Evolutionary conservation across 2,888 invertebrate genomes (phyloP), one percentile per base, ranked within the genome.

Genomic region (Diaprepes abbreviatus): DNA sequence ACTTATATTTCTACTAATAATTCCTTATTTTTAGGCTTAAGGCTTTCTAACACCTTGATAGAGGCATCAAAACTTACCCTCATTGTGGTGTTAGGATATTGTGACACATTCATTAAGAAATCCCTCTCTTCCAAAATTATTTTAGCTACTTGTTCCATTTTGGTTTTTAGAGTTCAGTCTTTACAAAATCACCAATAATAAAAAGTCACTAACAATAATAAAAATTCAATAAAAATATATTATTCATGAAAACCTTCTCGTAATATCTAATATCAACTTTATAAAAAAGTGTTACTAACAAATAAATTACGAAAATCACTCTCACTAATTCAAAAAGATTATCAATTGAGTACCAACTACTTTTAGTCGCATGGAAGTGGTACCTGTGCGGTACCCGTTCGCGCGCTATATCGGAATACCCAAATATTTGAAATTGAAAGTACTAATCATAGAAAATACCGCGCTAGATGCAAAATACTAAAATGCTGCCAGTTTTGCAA

Each of bases 111-210:
- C 40, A 77, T 70, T 54, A 76, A 73, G 55, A 74, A 72, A 43
- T 75, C 73, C 2, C 73, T 74, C 65, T 78, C 78, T 66, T 77
- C 76, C 70, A 74, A 67, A 38, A 78, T 54, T 12, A 74, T 73
- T 70, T 76, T 74, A 73, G 73, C 75, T 35, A 48, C 5, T 12
- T 48, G 12, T 1, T 55, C 33, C 43, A 45, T 64, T 55, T 38
- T 54, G 12, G 1, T 21, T 9, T n/a, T 19, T 21, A 16, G 3
- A 45, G 17, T 10, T 45, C 35, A 45, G 28, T 48, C 43, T 31
- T 12, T 16, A 10, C 24, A 50, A 24, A 50, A 36, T 12, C 24
- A 59, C 24, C 43, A 43, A 45, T n/a, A 43, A 43, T n/a, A 59
- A 19, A 14, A 24, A 43, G 28, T 43, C 31, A 36, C 36, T 33